Evolutionary conservation across 2,113 vertebrate genomes (phyloP).

Genomic region (Hyla sarda): DNA sequence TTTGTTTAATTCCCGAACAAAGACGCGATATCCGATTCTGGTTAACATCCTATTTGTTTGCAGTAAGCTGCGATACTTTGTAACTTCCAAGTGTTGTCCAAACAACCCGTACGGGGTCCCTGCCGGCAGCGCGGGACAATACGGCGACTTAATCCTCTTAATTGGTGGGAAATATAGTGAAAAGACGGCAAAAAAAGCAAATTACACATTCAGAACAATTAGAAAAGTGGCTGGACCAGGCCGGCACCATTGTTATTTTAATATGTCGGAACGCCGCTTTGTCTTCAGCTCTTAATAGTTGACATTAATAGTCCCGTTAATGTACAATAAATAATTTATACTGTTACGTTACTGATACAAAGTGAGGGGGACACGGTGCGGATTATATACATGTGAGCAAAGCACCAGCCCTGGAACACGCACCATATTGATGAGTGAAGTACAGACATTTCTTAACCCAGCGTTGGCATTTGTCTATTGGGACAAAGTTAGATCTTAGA

Average conservation of each 20-base stretch:
- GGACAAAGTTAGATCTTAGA: too few species aligned
- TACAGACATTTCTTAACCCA: too few species aligned
- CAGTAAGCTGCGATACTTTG: conserved; percentile 31
- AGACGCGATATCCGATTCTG: conserved; percentile 40
- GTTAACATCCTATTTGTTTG: conserved; percentile 46
- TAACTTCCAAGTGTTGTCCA: conserved; percentile 29
- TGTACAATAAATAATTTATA: conserved; percentile 33
- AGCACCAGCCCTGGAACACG: neutral
- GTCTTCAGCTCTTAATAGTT: conserved; percentile 5
- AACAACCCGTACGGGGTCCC: neutral
- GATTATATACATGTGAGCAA: neutral
- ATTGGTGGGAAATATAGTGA: conserved; percentile 19
- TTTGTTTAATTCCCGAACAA: conserved; percentile 34
- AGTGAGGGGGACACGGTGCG: neutral
- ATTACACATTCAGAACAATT: conserved; percentile 17
- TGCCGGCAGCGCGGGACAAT: neutral
- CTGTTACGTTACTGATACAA: neutral
- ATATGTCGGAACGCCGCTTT: neutral
- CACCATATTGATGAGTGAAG: neutral
- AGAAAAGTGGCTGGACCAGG: neutral
- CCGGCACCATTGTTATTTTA: neutral
- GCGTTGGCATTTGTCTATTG: neutral
- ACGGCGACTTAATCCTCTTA: conserved; percentile 15
- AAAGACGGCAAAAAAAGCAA: neutral
- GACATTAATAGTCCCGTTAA: conserved; percentile 17